Evolutionary conservation across 2,888 invertebrate species (phyloP).

Genomic region (Ormia ochracea): DNA sequence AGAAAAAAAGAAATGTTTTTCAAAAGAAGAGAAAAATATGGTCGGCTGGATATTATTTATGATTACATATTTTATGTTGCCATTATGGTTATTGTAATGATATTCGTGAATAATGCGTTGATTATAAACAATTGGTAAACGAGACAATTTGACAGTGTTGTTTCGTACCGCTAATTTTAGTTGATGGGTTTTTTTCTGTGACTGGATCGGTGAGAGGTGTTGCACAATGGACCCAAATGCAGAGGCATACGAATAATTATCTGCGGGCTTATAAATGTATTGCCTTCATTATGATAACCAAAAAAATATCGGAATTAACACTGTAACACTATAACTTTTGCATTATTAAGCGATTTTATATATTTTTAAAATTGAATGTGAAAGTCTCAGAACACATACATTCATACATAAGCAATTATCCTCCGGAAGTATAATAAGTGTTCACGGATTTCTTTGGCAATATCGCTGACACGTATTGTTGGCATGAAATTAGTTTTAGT

Average conservation of each 20-base stretch:
- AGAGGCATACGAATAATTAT: background rate
- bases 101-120: slow-evolving; percentile 70
- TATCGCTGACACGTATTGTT: too few relatives aligned
- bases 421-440: too few relatives aligned
- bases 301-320: too few relatives aligned
- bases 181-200: slow-evolving; percentile 8
- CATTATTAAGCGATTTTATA: too few relatives aligned
- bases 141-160: slow-evolving; percentile 67
- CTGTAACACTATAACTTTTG: too few relatives aligned
- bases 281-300: too few relatives aligned
- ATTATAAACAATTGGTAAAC: slow-evolving; percentile 71
- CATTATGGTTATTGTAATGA: slow-evolving; percentile 59
- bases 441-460: too few relatives aligned
- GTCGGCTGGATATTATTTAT: slow-evolving; percentile 50
- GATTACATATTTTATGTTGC: slow-evolving; percentile 60
- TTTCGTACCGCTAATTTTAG: slow-evolving; percentile 55
- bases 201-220: slow-evolving; percentile 33
- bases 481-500: too few relatives aligned
- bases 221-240: background rate
- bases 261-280: too few relatives aligned
- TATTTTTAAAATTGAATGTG: too few relatives aligned
- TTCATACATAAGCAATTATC: too few relatives aligned
- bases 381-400: too few relatives aligned
- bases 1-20: slow-evolving; percentile 25
- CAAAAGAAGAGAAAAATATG: slow-evolving; percentile 27